Evolutionary conservation across 2,888 invertebrate species (phyloP).

Genomic region (Diarsia dahlii): DNA sequence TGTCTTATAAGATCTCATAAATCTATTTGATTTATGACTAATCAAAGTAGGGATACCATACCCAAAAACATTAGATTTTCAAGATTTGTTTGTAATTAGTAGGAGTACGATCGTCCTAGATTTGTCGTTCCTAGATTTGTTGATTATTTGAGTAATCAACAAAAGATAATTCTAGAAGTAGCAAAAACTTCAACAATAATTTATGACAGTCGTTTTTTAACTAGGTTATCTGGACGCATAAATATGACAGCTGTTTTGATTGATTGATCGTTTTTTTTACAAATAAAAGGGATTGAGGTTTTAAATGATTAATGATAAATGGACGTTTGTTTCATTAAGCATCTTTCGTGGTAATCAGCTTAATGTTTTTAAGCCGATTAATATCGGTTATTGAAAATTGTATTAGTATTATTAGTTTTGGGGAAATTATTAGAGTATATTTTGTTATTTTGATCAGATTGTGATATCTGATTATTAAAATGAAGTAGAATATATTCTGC

Average conservation of each 20-base stretch:
- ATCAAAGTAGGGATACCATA: background rate
- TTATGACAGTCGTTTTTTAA: background rate
- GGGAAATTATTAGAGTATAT: background rate
- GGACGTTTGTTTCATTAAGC: constrained; percentile 35
- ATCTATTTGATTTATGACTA: background rate
- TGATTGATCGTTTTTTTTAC: constrained; percentile 51
- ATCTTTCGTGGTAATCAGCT: constrained; percentile 32
- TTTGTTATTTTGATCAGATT: background rate
- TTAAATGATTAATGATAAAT: constrained; percentile 54
- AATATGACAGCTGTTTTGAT: constrained; percentile 45
- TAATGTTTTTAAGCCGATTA: constrained; percentile 41
- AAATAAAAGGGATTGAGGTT: constrained; percentile 45
- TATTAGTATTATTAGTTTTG: background rate
- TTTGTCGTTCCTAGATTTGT: too few relatives aligned
- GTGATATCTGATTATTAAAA: background rate
- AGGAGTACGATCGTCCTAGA: too few relatives aligned
- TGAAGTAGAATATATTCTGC: background rate
- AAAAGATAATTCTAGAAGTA: background rate
- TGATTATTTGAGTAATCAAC: too few relatives aligned
- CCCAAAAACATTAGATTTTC: background rate
- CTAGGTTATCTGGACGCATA: constrained; percentile 23
- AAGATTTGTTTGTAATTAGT: background rate
- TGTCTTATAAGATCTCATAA: background rate
- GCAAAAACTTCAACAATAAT: background rate
- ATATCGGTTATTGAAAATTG: constrained; percentile 18